Evolutionary conservation across 53 echinoderm and acorn worm species (phyloP).

Genomic region (Glandiceps talaboti): DNA sequence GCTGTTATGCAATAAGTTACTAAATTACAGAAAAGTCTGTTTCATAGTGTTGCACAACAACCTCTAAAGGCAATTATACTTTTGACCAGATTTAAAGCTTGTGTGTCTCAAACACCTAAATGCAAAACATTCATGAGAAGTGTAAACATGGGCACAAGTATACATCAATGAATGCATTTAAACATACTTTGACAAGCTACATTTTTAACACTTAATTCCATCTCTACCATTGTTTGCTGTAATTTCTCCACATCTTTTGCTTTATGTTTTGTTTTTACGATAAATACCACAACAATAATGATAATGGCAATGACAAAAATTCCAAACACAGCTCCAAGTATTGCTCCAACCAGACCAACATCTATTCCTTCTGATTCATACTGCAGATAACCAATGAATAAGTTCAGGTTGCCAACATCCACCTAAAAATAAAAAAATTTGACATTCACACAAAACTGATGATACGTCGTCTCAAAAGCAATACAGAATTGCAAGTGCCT

Average conservation of each 20-base stretch:
- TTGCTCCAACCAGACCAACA: constrained; percentile 12
- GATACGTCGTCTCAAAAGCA: background rate
- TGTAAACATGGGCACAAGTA: too few relatives aligned
- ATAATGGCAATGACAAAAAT: background rate
- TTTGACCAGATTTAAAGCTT: too few relatives aligned
- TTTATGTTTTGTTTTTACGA: background rate
- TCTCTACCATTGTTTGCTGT: constrained; percentile 11
- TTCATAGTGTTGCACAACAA: too few relatives aligned
- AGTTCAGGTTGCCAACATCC: constrained; percentile 34
- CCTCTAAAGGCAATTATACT: too few relatives aligned
- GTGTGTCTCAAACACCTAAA: too few relatives aligned
- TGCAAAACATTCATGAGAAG: too few relatives aligned
- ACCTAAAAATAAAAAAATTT: constrained; percentile 34
- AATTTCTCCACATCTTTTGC: constrained; percentile 4
- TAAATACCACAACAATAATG: background rate
- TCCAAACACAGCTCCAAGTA: constrained; percentile 24
- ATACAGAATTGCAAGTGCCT: background rate
- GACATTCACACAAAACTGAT: too few relatives aligned
- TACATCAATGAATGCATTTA: too few relatives aligned
- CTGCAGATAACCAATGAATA: constrained; percentile 38
- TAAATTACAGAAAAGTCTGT: too few relatives aligned
- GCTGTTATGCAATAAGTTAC: too few relatives aligned
- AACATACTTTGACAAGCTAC: background rate
- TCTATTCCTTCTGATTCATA: background rate
- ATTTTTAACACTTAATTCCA: background rate